Conservation (phyloP, 1,140 invertebrate species). For the Aphidius gifuensis region DNA sequence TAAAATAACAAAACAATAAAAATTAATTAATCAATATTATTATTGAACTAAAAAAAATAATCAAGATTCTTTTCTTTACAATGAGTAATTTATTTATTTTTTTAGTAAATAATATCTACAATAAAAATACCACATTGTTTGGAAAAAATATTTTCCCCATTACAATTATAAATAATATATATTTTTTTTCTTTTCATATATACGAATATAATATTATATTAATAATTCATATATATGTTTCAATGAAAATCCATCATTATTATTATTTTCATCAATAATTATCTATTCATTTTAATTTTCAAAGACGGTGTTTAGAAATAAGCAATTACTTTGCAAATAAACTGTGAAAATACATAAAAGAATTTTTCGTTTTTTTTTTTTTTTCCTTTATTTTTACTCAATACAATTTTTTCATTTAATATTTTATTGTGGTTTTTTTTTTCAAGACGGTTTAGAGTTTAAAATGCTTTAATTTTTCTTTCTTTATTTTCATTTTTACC, state of each 20-base stretch:
- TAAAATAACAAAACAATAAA: too few species aligned
- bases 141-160: constrained; percentile 53
- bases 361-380: constrained; percentile 49
- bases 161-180: constrained; percentile 52
- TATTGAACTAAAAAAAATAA: too few species aligned
- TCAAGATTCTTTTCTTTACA: too few species aligned
- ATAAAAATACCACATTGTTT: constrained; percentile 56
- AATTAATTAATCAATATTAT: too few species aligned
- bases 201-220: background rate
- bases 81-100: constrained; percentile 39
- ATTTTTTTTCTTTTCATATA: background rate
- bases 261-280: constrained; percentile 41
- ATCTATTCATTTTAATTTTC: constrained; percentile 32
- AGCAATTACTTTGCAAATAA: constrained; percentile 51
- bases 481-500: too few species aligned
- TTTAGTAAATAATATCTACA: constrained; percentile 56
- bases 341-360: constrained; percentile 48
- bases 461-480: too few species aligned
- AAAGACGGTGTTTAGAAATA: constrained; percentile 51
- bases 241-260: background rate
- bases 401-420: constrained; percentile 33
- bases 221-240: too few species aligned
- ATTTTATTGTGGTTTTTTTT: constrained; percentile 8
- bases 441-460: background rate
- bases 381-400: constrained; percentile 46